A percentile compares a stretch with the other conserved stretches of the same genome.
These are phyloP conservation scores for Synaphobranchus kaupii DNA, from an alignment of 2,797 vertebrate genomes.

Conservation along the genomic window DNA sequence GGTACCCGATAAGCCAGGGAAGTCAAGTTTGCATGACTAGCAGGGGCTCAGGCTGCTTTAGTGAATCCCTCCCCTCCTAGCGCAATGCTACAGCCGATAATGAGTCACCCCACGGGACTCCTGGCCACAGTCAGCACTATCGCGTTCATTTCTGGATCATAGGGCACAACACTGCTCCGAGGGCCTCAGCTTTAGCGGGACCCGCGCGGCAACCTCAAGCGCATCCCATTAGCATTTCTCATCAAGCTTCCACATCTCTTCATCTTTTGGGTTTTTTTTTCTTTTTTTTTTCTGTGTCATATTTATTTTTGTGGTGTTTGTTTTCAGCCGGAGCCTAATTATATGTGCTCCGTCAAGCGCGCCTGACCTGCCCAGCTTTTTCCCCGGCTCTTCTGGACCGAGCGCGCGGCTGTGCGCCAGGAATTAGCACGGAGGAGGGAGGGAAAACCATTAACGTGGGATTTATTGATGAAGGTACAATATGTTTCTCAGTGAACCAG, in stretches of 20 bases:
- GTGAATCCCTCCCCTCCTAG: not conserved
- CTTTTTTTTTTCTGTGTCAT: not conserved
- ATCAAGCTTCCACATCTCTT: not conserved
- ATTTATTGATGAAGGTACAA: constrained; percentile 73
- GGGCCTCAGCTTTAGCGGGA: not conserved
- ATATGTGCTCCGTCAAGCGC: not conserved
- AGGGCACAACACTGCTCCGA: not conserved
- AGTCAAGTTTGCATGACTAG: not conserved
- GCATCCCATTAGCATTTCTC: not conserved
- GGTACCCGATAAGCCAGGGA: not conserved
- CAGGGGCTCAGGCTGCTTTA: not conserved
- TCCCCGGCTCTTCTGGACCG: not conserved
- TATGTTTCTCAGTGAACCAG: constrained; percentile 64
- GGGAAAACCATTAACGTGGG: constrained; percentile 67
- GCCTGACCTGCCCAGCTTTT: not conserved
- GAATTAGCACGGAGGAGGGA: not conserved
- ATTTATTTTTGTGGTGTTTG: not conserved
- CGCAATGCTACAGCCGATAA: not conserved
- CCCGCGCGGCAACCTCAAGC: not conserved
- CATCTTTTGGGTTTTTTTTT: not conserved
- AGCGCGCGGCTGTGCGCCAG: not conserved
- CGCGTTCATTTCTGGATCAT: not conserved
- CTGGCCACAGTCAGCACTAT: not conserved
- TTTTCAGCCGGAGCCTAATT: constrained; percentile 9
- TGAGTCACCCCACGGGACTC: not conserved